Percentiles rank a stretch among this genome's conserved stretches.
Conservation (phyloP, 2,888 invertebrate species). For the Resseliella maxima region DNA sequence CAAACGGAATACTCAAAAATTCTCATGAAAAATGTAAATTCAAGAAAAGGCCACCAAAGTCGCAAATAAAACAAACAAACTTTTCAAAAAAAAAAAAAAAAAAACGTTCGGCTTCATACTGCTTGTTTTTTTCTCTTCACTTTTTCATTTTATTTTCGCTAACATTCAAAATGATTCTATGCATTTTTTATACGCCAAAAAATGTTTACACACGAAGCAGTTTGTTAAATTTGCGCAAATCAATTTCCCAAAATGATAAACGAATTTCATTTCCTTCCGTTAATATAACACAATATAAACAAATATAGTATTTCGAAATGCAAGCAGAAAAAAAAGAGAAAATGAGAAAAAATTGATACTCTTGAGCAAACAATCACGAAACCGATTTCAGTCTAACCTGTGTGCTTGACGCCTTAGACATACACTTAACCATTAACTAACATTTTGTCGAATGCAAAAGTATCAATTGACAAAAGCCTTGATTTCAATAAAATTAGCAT, state of each 20-base stretch:
- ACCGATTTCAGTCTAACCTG: not conserved
- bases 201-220: not conserved
- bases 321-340: not conserved
- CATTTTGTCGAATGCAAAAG: not conserved
- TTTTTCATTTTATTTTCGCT: no score
- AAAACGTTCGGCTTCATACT: not conserved
- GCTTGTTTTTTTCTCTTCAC: not conserved
- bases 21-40: not conserved
- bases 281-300: not conserved
- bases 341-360: not conserved
- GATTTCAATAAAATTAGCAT: conserved; percentile 53
- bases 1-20: not conserved
- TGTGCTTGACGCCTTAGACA: not conserved
- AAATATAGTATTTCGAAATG: not conserved
- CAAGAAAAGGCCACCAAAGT: not conserved
- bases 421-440: not conserved
- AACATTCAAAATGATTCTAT: no score
- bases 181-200: no score
- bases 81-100: no score
- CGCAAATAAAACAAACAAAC: not conserved
- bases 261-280: not conserved
- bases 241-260: conserved; percentile 12
- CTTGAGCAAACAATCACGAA: not conserved
- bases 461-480: conserved; percentile 45
- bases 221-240: conserved; percentile 1